Evolutionary conservation across 2,888 invertebrate genomes (phyloP).

Genomic region (Caenorhabditis angaria): DNA sequence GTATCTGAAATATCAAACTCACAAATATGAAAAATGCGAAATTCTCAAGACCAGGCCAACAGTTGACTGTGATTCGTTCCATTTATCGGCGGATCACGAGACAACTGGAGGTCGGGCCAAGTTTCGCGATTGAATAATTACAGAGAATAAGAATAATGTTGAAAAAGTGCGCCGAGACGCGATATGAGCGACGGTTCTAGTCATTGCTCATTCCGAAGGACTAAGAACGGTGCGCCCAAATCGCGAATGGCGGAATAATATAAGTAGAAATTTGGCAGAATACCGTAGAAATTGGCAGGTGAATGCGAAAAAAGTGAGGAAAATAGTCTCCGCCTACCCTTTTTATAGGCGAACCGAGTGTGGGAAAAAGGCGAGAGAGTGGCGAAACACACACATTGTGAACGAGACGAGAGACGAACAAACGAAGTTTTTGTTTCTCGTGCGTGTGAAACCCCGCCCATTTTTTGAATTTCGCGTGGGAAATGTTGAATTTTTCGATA

Average conservation of each 20-base stretch:
- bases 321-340: not conserved
- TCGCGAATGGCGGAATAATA: slow-evolving; percentile 12
- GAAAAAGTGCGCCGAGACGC: slow-evolving; percentile 9
- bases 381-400: not conserved
- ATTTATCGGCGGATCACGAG: slow-evolving; percentile 46
- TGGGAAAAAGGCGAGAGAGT: slow-evolving; percentile 35
- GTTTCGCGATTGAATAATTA: not conserved
- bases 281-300: not conserved
- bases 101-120: slow-evolving; percentile 35
- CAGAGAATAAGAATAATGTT: slow-evolving; percentile 8
- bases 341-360: slow-evolving; percentile 30
- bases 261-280: not conserved
- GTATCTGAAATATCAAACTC: not conserved
- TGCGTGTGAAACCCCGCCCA: slow-evolving; percentile 45
- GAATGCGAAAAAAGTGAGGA: slow-evolving; percentile 15
- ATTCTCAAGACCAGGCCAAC: slow-evolving; percentile 40
- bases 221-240: slow-evolving; percentile 33
- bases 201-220: slow-evolving; percentile 41
- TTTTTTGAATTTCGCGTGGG: slow-evolving; percentile 18
- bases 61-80: slow-evolving; percentile 58
- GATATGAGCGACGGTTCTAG: slow-evolving; percentile 43
- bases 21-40: not conserved
- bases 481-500: too few relatives aligned
- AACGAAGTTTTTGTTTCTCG: not conserved
- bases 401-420: slow-evolving; percentile 18